Conservation (phyloP, 2,888 invertebrate species). For the Conops quadrifasciatus region DNA sequence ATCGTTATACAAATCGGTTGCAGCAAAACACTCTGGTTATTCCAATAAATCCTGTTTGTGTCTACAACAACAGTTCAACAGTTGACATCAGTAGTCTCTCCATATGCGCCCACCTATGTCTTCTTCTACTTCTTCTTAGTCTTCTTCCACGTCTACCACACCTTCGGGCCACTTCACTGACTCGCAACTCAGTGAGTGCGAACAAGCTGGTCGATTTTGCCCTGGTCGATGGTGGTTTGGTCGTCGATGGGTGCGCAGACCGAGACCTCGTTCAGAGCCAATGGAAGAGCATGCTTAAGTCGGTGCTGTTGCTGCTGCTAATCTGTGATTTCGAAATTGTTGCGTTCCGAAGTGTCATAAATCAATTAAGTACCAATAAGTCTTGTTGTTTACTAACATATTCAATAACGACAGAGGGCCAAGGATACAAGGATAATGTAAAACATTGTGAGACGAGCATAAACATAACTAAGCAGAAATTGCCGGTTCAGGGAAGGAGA, state of each 20-base stretch:
- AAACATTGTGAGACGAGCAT: slow-evolving; percentile 18
- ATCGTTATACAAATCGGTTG: slow-evolving; percentile 44
- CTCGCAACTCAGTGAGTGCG: neutral
- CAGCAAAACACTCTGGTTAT: neutral
- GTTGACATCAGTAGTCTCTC: neutral
- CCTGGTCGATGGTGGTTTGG: no score
- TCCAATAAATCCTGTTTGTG: slow-evolving; percentile 18
- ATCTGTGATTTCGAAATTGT: slow-evolving; percentile 63
- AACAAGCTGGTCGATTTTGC: no score
- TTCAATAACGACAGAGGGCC: slow-evolving; percentile 41
- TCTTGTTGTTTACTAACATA: slow-evolving; percentile 47
- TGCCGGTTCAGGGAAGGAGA: slow-evolving; percentile 10
- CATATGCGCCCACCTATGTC: neutral
- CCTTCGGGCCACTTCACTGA: neutral
- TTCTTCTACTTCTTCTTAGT: slow-evolving; percentile 2
- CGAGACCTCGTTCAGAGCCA: slow-evolving; percentile 10
- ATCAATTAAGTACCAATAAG: slow-evolving; percentile 64
- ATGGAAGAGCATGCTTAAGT: slow-evolving; percentile 45
- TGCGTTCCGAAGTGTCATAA: slow-evolving; percentile 63
- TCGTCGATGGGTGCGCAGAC: neutral
- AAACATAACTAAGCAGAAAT: neutral
- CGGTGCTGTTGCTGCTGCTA: slow-evolving; percentile 45
- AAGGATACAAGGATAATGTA: slow-evolving; percentile 20
- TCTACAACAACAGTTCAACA: neutral
- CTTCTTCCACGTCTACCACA: neutral